Evolutionary conservation across 2,113 vertebrate genomes (phyloP).

Genomic region (Macrotus californicus): DNA sequence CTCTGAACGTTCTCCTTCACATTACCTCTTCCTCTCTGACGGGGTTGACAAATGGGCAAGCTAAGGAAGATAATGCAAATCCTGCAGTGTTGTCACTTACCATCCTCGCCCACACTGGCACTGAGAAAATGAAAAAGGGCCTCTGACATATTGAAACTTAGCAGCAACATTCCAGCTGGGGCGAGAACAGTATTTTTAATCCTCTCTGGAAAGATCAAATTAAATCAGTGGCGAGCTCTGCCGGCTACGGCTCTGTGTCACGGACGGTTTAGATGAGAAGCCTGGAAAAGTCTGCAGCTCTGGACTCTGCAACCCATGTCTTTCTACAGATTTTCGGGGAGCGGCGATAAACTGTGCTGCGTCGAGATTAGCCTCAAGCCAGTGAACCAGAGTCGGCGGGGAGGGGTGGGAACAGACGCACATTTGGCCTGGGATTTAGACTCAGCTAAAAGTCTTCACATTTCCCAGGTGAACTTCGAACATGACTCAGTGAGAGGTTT

Average conservation of each 20-base stretch:
- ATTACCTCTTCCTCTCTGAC: conserved; percentile 62
- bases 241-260: conserved; percentile 68
- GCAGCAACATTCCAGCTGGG: conserved; percentile 67
- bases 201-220: conserved; percentile 74
- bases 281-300: neutral
- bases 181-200: conserved; percentile 77
- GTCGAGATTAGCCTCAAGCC: conserved; percentile 49
- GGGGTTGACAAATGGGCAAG: conserved; percentile 38
- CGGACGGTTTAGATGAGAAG: conserved; percentile 42
- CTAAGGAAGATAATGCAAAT: conserved; percentile 73
- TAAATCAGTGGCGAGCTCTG: conserved; percentile 64
- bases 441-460: conserved; percentile 47
- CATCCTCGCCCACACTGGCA: neutral
- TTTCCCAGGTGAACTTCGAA: conserved; percentile 63
- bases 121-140: conserved; percentile 65
- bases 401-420: neutral
- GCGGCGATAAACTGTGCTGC: conserved; percentile 26
- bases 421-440: neutral
- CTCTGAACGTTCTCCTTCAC: conserved; percentile 48
- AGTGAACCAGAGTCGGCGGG: neutral
- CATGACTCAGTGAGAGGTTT: neutral
- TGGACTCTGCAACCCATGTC: conserved; percentile 48
- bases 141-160: conserved; percentile 66
- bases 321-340: conserved; percentile 43
- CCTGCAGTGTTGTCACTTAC: conserved; percentile 65